These are phyloP conservation scores for Pleuronectes platessa DNA, from an alignment of 2,113 vertebrate species.

Conservation along the genomic window DNA sequence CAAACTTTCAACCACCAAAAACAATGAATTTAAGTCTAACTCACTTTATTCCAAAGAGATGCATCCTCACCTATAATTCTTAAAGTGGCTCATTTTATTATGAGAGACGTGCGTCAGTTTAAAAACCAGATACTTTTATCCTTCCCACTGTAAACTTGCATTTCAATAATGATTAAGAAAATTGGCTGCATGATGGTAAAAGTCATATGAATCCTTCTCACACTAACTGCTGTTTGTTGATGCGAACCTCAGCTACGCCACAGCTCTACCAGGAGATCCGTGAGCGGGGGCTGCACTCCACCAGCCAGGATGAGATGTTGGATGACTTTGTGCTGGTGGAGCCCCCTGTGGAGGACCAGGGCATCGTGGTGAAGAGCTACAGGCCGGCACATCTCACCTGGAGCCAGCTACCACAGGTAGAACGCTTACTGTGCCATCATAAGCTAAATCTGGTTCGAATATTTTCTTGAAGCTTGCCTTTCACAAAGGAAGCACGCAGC, in stretches of 20 bases:
- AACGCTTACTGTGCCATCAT: too few relatives aligned
- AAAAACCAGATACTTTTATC: too few relatives aligned
- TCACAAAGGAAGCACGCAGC: too few relatives aligned
- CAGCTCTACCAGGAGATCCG: constrained; percentile 94
- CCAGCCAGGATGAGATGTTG: constrained; percentile 83
- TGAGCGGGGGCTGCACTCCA: constrained; percentile 90
- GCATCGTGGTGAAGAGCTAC: constrained; percentile 91
- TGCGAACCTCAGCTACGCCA: constrained; percentile 75
- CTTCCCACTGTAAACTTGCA: too few relatives aligned
- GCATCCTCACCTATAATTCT: too few relatives aligned
- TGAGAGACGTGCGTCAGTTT: background rate
- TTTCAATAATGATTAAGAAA: background rate
- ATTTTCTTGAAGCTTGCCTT: too few relatives aligned
- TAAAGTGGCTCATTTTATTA: too few relatives aligned
- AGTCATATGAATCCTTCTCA: background rate
- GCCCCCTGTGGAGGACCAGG: constrained; percentile 56
- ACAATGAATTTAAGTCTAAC: background rate
- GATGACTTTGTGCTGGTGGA: constrained; percentile 79
- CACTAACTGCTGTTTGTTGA: background rate
- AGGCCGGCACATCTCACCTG: constrained; percentile 88
- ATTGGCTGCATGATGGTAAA: background rate
- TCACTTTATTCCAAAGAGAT: too few relatives aligned
- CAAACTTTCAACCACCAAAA: too few relatives aligned
- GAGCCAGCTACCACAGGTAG: constrained; percentile 95
- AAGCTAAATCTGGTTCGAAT: too few relatives aligned